Base-by-base conservation (phyloP, 1,140 invertebrate genomes). In the Drosophila subpulchrella region DNA sequence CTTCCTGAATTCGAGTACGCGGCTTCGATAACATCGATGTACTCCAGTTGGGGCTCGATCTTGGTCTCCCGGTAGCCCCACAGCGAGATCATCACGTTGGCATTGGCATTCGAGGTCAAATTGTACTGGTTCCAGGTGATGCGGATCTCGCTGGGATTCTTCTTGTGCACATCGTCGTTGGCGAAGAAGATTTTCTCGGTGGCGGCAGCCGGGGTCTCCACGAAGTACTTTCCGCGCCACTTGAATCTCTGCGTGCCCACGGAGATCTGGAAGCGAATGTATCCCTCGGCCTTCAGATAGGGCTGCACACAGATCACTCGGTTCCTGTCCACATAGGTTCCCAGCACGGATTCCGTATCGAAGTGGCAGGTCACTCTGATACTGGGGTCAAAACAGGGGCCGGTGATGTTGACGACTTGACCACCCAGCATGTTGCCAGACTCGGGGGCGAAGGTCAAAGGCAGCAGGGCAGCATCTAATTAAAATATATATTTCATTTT, bases 361-460 rank as follows among this genome's bases (percentile, higher is more conserved):
- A 97, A 97, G 67, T 95, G 95, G 83, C 97, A 98, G 39, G 94
- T 95, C 13, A 98, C 95, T 74, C 96, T 95, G 66, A 96, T 94
- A 15, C 94, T 94, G 0, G 94, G 94, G 51, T 94, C 93, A 80
- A 98, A 97, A 92, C 98, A 99, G 10, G 98, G 98, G 0, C 98
- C 98, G 0, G 98, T 98, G 30, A 99, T 97, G 88, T 99, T 98
- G 5, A 99, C 97, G 47, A 98, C 95, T 0, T 97, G 98, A 4
- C 83, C 83, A 4, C 83, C 83, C 48, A 99, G 93, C 98, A 99
- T 99, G 91, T 98, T 98, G 15, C 98, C 97, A 91, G 96, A 97
- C 92, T 98, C 97, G 0, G 98, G 97, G 0, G 98, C 97, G 88
- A 98, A 98, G 54, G 97, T 95, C 30, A 98, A 92, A 0, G 96